These are phyloP conservation scores for Halcyon senegalensis DNA, from an alignment of 2,113 vertebrate genomes.

Conservation along the genomic window DNA sequence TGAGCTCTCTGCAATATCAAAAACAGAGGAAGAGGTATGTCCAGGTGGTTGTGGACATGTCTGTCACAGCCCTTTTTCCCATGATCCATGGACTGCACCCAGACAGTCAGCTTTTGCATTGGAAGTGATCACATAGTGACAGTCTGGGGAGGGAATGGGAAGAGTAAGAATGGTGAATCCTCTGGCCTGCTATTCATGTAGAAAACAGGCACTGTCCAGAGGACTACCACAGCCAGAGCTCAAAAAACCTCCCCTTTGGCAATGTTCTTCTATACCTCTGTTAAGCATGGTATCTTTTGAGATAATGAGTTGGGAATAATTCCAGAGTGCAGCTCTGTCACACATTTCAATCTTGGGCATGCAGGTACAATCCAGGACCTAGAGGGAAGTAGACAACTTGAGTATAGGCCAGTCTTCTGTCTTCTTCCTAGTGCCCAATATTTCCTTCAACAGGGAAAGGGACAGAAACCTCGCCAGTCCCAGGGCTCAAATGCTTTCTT, in stretches of 20 bases:
- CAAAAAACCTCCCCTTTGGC: neutral
- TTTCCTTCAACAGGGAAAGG: neutral
- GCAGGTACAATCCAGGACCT: neutral
- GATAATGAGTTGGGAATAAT: neutral
- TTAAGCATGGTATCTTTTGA: neutral
- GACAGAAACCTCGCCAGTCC: neutral
- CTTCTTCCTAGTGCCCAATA: neutral
- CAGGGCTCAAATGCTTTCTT: too few relatives aligned
- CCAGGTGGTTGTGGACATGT: neutral
- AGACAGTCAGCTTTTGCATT: neutral
- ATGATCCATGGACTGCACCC: neutral
- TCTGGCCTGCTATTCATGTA: neutral
- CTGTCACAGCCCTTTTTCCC: accelerated
- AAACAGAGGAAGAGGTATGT: neutral
- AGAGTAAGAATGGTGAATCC: neutral
- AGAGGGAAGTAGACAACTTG: neutral
- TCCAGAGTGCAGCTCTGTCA: neutral
- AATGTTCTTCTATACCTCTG: neutral
- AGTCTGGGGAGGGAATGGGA: neutral
- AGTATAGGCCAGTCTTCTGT: neutral
- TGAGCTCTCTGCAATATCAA: neutral
- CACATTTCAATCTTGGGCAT: neutral
- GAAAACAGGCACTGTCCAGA: neutral
- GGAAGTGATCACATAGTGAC: neutral
- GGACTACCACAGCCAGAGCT: neutral